Evolutionary conservation across 2,797 vertebrate genomes (phyloP).

Genomic region (Alfaro cultratus): DNA sequence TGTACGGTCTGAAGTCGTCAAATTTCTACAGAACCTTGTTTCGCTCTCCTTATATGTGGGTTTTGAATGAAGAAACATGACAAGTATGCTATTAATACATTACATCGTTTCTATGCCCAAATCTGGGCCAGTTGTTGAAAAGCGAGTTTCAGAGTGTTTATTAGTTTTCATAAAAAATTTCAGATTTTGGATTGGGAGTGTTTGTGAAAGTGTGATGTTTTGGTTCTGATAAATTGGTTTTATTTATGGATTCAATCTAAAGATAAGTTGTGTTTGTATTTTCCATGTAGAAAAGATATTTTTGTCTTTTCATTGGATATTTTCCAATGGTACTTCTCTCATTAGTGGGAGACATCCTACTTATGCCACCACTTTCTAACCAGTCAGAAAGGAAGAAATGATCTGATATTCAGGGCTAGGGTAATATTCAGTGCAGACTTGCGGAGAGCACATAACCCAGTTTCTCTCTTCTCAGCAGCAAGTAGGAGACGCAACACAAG

Average conservation of each 20-base stretch:
- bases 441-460: not conserved
- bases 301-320: not conserved
- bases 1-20: not conserved
- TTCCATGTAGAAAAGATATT: not conserved
- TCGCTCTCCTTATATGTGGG: not conserved
- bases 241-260: not conserved
- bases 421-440: not conserved
- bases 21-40: not conserved
- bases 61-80: not conserved
- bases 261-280: not conserved
- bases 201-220: not conserved
- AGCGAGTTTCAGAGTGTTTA: not conserved
- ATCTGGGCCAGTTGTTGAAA: not conserved
- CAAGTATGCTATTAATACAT: not conserved
- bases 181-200: not conserved
- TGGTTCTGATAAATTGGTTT: not conserved
- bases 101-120: not conserved
- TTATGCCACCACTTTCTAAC: not conserved
- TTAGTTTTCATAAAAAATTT: not conserved
- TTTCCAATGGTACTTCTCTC: not conserved
- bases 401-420: not conserved
- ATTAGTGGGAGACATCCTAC: not conserved
- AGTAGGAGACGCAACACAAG: not conserved
- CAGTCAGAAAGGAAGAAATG: not conserved
- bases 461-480: not conserved